Evolutionary conservation across 1,140 invertebrate genomes (phyloP).

Genomic region (Papilio machaon): DNA sequence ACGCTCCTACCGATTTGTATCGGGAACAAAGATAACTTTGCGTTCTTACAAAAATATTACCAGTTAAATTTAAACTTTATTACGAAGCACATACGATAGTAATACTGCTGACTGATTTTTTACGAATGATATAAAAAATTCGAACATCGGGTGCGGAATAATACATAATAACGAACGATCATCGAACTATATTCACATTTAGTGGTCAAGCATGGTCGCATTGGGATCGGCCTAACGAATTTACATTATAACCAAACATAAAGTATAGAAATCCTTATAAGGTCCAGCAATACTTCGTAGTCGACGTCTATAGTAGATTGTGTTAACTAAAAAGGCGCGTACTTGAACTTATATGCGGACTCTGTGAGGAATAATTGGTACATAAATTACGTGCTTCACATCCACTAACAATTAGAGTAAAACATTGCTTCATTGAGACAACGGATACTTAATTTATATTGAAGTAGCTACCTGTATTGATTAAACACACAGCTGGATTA

Average conservation of each 20-base stretch:
- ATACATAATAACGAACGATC: constrained; percentile 36
- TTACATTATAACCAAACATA: constrained; percentile 31
- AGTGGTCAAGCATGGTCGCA: constrained; percentile 33
- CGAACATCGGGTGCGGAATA: constrained; percentile 22
- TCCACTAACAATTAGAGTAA: constrained; percentile 32
- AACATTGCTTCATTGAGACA: constrained; percentile 25
- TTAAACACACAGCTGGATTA: neutral
- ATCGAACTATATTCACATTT: constrained; percentile 34
- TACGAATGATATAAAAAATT: neutral
- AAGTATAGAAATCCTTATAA: constrained; percentile 22
- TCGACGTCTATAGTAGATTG: constrained; percentile 20
- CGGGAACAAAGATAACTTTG: constrained; percentile 32
- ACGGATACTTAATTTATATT: constrained; percentile 8
- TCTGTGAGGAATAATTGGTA: constrained; percentile 25
- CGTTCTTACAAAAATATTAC: constrained; percentile 5
- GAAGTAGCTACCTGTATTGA: neutral
- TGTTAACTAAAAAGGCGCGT: constrained; percentile 35
- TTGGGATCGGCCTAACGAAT: constrained; percentile 31
- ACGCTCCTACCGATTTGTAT: constrained; percentile 57
- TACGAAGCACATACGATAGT: neutral
- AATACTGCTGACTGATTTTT: neutral
- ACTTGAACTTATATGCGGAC: constrained; percentile 32
- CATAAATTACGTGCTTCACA: constrained; percentile 31
- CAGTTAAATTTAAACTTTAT: constrained; percentile 28
- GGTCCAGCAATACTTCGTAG: constrained; percentile 30